Evolutionary conservation across 2,888 invertebrate genomes (phyloP), one percentile per base, ranked within the genome.

Genomic region (Hedya salicella): DNA sequence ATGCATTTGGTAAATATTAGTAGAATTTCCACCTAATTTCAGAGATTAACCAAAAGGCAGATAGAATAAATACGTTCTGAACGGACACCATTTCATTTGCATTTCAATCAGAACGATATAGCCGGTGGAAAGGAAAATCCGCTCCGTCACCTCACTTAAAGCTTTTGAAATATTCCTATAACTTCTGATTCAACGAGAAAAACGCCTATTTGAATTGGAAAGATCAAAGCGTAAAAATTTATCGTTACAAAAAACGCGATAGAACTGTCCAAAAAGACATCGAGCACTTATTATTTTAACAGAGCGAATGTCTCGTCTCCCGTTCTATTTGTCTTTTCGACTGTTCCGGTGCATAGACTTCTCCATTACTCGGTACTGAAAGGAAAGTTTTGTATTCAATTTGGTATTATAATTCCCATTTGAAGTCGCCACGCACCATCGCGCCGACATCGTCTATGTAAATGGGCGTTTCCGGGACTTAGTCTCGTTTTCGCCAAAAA

Each of bases 381-480:
- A 93, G 93, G 91, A 92, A 93, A 93, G 92, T 93, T 93, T 93
- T 92, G 92, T 93, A 92, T 91, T 92, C 92, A 93, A 92, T 93
- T 92, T 92, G 93, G 93, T 93, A 93, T 92, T 93, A 91, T 93
- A 93, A 93, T 93, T 92, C 91, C 89, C 84, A 92, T 92, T 92
- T 90, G 91, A 91, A 91, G 91, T 90, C 89, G 88, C 90, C 90
- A 92, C 91, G 91, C 91, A 91, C 91, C 91, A 91, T 91, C 89
- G 91, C 92, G 88, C 78, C 88, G 86, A 90, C 91, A 91, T 89
- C 90, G 90, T 84, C 91, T 91, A 92, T 91, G 91, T 91, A 91
- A 92, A 91, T 92, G 89, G 89, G 83, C 85, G 87, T 88, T 86
- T 90, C 89, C 88, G 87, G 83, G 87, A 87, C 88, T 88, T 82